Evolutionary conservation across 2,888 invertebrate species (phyloP).

Genomic region (Leptinotarsa tumamoca): DNA sequence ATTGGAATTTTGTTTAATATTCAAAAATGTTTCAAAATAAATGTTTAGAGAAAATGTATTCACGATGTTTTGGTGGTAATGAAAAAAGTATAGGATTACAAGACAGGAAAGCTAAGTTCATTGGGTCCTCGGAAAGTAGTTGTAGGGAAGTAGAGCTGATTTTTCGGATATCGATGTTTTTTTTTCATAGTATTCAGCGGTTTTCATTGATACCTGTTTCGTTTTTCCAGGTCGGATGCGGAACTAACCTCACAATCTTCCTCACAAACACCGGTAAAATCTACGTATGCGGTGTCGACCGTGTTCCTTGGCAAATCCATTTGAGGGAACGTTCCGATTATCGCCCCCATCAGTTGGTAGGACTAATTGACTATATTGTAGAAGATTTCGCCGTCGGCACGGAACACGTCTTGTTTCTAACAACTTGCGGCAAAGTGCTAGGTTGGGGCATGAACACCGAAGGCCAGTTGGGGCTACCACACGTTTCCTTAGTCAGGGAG

Average conservation of each 20-base stretch:
- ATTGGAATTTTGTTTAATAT: no score
- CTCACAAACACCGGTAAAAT: slow-evolving; percentile 72
- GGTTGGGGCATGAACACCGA: slow-evolving; percentile 76
- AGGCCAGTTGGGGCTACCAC: slow-evolving; percentile 73
- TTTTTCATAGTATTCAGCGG: no score
- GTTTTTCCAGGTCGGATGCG: slow-evolving; percentile 67
- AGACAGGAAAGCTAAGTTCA: neutral
- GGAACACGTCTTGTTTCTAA: slow-evolving; percentile 72
- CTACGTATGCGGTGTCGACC: slow-evolving; percentile 73
- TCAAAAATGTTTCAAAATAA: neutral
- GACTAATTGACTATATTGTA: slow-evolving; percentile 67
- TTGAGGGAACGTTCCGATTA: slow-evolving; percentile 67
- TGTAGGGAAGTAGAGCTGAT: no score
- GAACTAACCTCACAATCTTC: slow-evolving; percentile 74
- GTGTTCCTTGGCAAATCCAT: slow-evolving; percentile 71
- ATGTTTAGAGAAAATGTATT: neutral
- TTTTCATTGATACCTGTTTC: no score
- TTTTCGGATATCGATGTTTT: no score
- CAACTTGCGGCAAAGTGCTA: slow-evolving; percentile 70
- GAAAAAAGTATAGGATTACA: neutral
- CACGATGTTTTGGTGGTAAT: neutral
- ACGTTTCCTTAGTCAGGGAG: slow-evolving; percentile 70
- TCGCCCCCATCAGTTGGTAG: slow-evolving; percentile 69
- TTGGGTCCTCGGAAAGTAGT: no score
- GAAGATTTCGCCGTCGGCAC: slow-evolving; percentile 73